Percentiles rank a stretch among this genome's conserved stretches.
Evolutionary conservation across 2,888 invertebrate genomes (phyloP).

Genomic region (Octonoba sinensis): DNA sequence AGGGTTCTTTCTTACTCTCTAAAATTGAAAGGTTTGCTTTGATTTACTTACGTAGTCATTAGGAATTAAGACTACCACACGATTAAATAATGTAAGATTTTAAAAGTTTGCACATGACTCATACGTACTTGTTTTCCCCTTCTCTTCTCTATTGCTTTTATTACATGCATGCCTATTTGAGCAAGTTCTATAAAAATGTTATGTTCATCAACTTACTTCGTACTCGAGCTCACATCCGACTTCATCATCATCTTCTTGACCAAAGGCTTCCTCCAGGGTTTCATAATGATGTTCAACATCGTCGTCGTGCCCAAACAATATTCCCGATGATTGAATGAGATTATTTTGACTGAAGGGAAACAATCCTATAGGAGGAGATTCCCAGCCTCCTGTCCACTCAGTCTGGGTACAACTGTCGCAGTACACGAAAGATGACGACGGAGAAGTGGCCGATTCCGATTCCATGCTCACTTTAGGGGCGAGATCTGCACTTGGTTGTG

Average conservation of each 20-base stretch:
- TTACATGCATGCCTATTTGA: too few species aligned
- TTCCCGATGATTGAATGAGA: slow-evolving; percentile 31
- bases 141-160: too few species aligned
- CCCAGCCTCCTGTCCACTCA: slow-evolving; percentile 64
- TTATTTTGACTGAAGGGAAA: slow-evolving; percentile 57
- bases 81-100: too few species aligned
- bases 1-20: too few species aligned
- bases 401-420: slow-evolving; percentile 64
- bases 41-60: too few species aligned
- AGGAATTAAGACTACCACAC: too few species aligned
- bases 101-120: too few species aligned
- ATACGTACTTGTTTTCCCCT: too few species aligned
- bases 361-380: slow-evolving; percentile 51
- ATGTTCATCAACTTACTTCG: slow-evolving; percentile 18
- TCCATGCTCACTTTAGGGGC: slow-evolving; percentile 28
- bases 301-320: slow-evolving; percentile 33
- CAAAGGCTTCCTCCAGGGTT: slow-evolving; percentile 53
- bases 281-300: slow-evolving; percentile 50
- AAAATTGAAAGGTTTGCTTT: too few species aligned
- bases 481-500: background rate
- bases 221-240: slow-evolving; percentile 45
- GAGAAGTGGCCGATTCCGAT: slow-evolving; percentile 14
- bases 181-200: too few species aligned
- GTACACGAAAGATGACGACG: slow-evolving; percentile 20
- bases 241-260: slow-evolving; percentile 45